Evolutionary conservation across 2,888 invertebrate genomes (phyloP).

Genomic region (Drosophila paramelanica): DNA sequence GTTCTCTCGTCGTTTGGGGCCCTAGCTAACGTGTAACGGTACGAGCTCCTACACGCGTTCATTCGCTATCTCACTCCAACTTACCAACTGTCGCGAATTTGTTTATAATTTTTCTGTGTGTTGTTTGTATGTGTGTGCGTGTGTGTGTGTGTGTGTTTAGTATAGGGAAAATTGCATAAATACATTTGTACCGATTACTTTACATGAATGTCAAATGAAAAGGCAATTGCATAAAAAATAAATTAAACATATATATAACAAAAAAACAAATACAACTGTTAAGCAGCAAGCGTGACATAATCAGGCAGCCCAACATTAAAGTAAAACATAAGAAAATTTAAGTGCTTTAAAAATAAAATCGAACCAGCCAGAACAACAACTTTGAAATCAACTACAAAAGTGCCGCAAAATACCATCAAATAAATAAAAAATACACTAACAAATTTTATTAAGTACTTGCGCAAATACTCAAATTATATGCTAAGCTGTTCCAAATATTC

Average conservation of each 20-base stretch:
- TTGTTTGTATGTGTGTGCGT: conserved; percentile 31
- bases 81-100: conserved; percentile 61
- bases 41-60: conserved; percentile 52
- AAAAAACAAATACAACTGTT: conserved; percentile 42
- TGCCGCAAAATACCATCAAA: conserved; percentile 46
- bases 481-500: conserved; percentile 12
- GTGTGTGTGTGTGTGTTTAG: conserved; percentile 30
- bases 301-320: conserved; percentile 42
- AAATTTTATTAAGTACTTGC: conserved; percentile 24
- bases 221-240: conserved; percentile 26
- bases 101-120: conserved; percentile 65
- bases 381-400: conserved; percentile 47
- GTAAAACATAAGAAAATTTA: conserved; percentile 39
- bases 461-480: conserved; percentile 23
- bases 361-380: conserved; percentile 43
- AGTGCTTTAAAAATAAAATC: conserved; percentile 62
- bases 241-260: conserved; percentile 20
- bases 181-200: conserved; percentile 46
- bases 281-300: conserved; percentile 68
- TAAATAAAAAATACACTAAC: conserved; percentile 4
- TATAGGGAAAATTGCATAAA: conserved; percentile 38
- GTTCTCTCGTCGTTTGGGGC: conserved; percentile 36
- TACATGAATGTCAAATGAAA: conserved; percentile 29
- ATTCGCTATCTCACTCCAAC: conserved; percentile 21
- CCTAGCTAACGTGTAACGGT: conserved; percentile 72